Evolutionary conservation across 1,140 invertebrate genomes (phyloP), one percentile per base, ranked within the genome.

Genomic region (Solenopsis invicta): DNA sequence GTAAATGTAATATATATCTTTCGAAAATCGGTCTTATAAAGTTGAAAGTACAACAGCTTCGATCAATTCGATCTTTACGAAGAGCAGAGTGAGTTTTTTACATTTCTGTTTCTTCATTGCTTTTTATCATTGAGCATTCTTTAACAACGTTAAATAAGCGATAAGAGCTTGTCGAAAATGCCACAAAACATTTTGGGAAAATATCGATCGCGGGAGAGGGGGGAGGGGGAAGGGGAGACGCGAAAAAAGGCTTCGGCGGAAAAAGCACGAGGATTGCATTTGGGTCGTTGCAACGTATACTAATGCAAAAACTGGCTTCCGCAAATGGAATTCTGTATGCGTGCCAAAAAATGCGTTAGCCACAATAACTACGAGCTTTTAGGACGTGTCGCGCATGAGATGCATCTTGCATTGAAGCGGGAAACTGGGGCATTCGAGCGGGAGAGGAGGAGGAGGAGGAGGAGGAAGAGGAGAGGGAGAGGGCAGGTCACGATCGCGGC

Each of bases 281-380:
- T 24, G 80, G 18, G 10, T 48, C 18, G 18, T 41, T 34, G 67
- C 41, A 13, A 18, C 61, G 67, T 74, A n/a, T 61, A 75, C 54
- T 48, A 61, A 84, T 48, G 80, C 29, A 75, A 84, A 81, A 84
- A 21, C 34, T 21, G 8, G 34, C 54, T 48, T 61, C 67, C n/a
- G 52, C 41, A 61, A 74, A 82, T 74, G 54, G 29, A 50, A 84
- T 75, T 74, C 41, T 24, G 37, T 24, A 61, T 16, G 78, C 37
- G 52, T 72, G 54, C 37, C 37, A 75, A 84, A 84, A 75, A 84
- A 37, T 61, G 54, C 67, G 69, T 75, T 50, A 84, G 69, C 56
- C 71, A 13, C 69, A 84, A 62, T 84, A 84, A 75, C 56, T 61
- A 54, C 24, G 54, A 4, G 54, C 69, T 84, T 84, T 75, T 61